Evolutionary conservation across 2,888 invertebrate genomes (phyloP), one percentile per base, ranked within the genome.

Genomic region (Leptinotarsa peninsularis): DNA sequence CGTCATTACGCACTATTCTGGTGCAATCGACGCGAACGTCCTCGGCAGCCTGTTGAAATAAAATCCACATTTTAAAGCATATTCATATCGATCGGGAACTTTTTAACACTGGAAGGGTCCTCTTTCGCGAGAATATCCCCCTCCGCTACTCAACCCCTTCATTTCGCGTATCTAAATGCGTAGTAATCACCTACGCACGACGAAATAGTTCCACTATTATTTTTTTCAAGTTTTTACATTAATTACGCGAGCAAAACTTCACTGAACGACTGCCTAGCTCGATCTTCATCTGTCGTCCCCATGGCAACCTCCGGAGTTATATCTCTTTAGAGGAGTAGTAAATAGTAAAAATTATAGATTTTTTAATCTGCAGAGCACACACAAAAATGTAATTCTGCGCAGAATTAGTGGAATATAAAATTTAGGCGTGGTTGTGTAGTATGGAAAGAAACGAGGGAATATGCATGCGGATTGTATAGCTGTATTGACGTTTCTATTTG

Each of bases 31-130:
- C 85, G 80, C 78, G 78, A 83, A 81, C 70, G 54, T 68, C 67
- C 66, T 71, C 80, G 71, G 84, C 86, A 86, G 88, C 88, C 89
- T 89, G 88, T 89, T 89, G 90, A 90, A 90, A 91, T 91, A 91
- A 91, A 91, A 91, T 90, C 90, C 90, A 89, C 90, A 90, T 90
- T 91, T 91, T 91, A 91, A 91, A 91, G 90, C 91, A 91, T 90
- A 91, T 91, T 91, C 90, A 90, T 91, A 91, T 91, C 90, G 91
- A 91, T 91, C 90, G 89, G 87, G 87, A 89, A 90, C 87, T 91
- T 91, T 91, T 91, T 91, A 90, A 90, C 90, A 89, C 90, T 87
- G 88, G 76, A 76, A 77, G 86, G 87, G 86, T 86, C 86, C 84
- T 82, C 74, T 77, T 71, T 81, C 75, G 82, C 81, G 81, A 82